Percentiles rank a stretch among this genome's conserved stretches.
Conservation (phyloP, 2,888 invertebrate genomes). For the Aquatica leii region DNA sequence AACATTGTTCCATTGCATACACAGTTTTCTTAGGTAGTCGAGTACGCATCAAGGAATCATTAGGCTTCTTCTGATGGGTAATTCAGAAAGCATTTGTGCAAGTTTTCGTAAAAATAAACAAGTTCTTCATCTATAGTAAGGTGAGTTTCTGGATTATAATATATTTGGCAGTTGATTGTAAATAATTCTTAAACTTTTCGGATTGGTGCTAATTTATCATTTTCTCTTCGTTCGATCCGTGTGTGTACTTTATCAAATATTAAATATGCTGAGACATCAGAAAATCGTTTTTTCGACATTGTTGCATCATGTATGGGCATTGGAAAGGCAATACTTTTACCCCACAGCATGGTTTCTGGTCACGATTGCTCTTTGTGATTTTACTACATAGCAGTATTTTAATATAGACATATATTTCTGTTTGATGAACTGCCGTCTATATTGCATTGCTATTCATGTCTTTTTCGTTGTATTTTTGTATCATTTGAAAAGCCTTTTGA, state of each 20-base stretch:
- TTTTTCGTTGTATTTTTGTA: background rate
- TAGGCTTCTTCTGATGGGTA: background rate
- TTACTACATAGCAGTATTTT: background rate
- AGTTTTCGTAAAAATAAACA: background rate
- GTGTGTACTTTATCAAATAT: too few species aligned
- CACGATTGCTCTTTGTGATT: background rate
- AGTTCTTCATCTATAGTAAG: background rate
- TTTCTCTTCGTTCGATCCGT: too few species aligned
- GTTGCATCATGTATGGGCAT: background rate
- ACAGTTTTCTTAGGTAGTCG: background rate
- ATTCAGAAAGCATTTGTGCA: background rate
- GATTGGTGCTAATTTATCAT: background rate
- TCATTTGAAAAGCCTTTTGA: background rate
- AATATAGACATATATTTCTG: background rate
- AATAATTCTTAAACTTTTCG: background rate
- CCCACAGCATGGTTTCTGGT: background rate
- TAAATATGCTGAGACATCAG: background rate
- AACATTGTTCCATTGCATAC: too few species aligned
- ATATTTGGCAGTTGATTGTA: background rate
- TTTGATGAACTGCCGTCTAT: background rate
- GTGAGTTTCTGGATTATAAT: background rate
- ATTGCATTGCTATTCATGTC: background rate
- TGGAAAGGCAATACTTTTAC: background rate
- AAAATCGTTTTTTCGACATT: too few species aligned
- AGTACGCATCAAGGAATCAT: background rate